phyloP scores from a whole-genome alignment of 2,113 vertebrate genomes.

The Sturnus vulgaris region DNA sequence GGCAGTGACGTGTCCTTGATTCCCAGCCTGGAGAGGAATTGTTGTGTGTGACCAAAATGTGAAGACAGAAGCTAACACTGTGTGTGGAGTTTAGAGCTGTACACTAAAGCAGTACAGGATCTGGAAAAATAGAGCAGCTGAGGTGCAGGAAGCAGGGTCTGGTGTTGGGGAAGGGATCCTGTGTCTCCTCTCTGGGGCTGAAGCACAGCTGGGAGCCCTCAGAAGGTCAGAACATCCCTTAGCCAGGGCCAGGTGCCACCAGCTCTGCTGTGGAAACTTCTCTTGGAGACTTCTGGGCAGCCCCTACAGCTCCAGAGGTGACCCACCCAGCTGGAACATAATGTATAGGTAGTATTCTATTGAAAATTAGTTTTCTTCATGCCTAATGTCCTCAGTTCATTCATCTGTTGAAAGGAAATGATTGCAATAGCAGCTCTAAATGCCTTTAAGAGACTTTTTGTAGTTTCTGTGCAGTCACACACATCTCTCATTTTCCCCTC shows the following conservation, averaged over 20 bases:
- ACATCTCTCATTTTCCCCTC: neutral
- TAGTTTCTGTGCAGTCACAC: neutral
- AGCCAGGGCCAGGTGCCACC: neutral
- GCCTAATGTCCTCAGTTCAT: neutral
- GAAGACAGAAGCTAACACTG: neutral
- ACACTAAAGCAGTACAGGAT: neutral
- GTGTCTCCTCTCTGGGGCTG: neutral
- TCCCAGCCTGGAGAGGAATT: neutral
- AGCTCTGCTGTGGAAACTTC: neutral
- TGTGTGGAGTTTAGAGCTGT: accelerated
- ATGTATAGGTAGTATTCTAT: neutral
- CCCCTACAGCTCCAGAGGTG: neutral
- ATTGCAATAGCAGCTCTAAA: neutral
- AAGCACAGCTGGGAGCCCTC: neutral
- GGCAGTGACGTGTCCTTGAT: neutral
- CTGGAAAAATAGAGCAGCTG: neutral
- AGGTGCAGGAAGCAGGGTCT: neutral
- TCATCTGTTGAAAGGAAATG: neutral
- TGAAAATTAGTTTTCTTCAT: neutral
- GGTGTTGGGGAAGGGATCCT: neutral
- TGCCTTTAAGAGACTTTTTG: neutral
- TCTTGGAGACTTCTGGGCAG: neutral
- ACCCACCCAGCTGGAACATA: neutral
- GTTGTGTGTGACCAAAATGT: neutral
- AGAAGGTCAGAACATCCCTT: neutral